Evolutionary conservation across 92 coral and sea anemone genomes (phyloP).

Genomic region (Pocillopora grandis): DNA sequence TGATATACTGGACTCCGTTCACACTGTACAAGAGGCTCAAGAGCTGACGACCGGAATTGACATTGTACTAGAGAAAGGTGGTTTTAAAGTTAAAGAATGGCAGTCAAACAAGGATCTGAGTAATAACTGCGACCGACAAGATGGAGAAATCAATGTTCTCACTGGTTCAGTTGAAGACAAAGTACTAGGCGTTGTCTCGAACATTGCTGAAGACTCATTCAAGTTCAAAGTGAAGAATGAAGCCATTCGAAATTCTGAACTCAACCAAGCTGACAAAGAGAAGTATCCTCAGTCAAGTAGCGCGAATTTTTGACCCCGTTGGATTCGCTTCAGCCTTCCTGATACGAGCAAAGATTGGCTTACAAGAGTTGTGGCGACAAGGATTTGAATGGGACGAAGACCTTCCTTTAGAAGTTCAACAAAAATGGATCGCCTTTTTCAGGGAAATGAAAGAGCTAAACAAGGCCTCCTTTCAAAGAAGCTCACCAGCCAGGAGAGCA

Average conservation of each 20-base stretch:
- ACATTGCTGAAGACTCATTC: conserved; percentile 10
- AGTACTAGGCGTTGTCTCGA: conserved; percentile 31
- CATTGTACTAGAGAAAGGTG: conserved; percentile 29
- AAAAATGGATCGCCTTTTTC: not conserved
- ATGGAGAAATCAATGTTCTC: conserved; percentile 7
- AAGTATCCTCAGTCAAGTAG: conserved; percentile 35
- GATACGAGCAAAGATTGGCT: conserved; percentile 50
- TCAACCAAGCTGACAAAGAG: conserved; percentile 41
- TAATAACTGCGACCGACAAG: not conserved
- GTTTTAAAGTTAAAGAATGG: conserved; percentile 49
- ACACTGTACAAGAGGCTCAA: conserved; percentile 32
- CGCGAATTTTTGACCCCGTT: conserved; percentile 53
- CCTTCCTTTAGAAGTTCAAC: not conserved
- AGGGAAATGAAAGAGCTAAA: conserved; percentile 1
- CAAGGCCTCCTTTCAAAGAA: not conserved
- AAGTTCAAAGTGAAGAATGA: conserved; percentile 20
- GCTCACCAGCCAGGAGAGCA: no score
- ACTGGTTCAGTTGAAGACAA: conserved; percentile 13
- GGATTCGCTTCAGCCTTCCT: conserved; percentile 57
- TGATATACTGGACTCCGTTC: conserved; percentile 47
- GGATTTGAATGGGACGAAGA: conserved; percentile 34
- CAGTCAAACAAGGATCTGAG: conserved; percentile 23
- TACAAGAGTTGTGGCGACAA: conserved; percentile 51
- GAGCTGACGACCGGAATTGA: conserved; percentile 47
- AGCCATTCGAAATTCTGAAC: conserved; percentile 3